These are phyloP conservation scores for Oreotrochilus melanogaster DNA, from an alignment of 2,113 vertebrate species.

Conservation along the genomic window DNA sequence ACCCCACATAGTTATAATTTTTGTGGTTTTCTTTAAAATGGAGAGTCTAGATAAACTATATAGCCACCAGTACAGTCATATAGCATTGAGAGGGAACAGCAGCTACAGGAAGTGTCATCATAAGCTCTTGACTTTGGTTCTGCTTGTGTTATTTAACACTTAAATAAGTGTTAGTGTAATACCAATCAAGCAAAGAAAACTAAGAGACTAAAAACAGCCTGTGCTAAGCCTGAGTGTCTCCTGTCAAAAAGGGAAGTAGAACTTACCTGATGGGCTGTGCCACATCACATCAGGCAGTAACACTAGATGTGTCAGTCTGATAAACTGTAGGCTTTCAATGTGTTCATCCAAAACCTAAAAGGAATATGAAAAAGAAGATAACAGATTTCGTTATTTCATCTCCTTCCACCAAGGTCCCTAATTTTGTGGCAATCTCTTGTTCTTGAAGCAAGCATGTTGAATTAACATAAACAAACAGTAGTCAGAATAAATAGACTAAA, in stretches of 20 bases:
- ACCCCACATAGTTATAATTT: background rate
- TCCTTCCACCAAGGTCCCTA: background rate
- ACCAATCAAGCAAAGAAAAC: background rate
- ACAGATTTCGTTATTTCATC: background rate
- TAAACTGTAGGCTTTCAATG: background rate
- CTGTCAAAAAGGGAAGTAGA: background rate
- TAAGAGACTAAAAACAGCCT: background rate
- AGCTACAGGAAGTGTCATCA: background rate
- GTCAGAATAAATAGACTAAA: background rate
- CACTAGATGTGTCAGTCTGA: constrained; percentile 1
- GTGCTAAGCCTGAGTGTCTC: background rate
- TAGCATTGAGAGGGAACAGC: background rate
- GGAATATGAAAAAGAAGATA: background rate
- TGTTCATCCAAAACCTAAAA: background rate
- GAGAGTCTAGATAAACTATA: background rate
- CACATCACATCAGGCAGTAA: background rate
- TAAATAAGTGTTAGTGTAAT: background rate
- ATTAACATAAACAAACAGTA: background rate
- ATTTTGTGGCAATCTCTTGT: background rate
- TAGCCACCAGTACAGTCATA: background rate
- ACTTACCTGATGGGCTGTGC: background rate
- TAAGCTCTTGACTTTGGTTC: background rate
- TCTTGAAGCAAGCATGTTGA: background rate
- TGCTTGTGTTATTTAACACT: background rate
- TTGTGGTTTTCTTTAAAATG: background rate